Base-by-base conservation (phyloP, 1,140 invertebrate genomes). In the Lineus longissimus region DNA sequence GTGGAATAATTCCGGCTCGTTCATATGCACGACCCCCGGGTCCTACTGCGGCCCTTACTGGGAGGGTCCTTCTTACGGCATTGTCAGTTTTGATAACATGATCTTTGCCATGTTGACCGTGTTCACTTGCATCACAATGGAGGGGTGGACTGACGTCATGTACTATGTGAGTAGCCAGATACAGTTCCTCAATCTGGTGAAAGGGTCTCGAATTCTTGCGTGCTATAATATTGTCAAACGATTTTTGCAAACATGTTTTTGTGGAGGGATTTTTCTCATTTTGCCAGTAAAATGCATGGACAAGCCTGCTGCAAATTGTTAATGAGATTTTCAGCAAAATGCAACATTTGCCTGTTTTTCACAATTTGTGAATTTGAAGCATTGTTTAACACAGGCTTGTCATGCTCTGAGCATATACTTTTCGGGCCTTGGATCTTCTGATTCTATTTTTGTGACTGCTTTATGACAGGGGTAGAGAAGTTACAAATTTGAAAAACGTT, bases 21-120 rank as follows among this genome's bases (percentile, higher is more conserved):
- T 23, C n/a, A 22, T 27, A 4, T 54, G n/a, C 19, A 13, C 30
- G 11, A 25, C 25, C 11, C 11, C 22, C 19, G 30, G 55, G 11
- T 25, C 19, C 22, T 55, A 30, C 6, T 19, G n/a, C 11, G 19
- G 7, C 30, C 58, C 19, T n/a, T 22, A 40, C 25, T 96, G 92
- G 92, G 87, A 88, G 61, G 95, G 95, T 31, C 95, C 95, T 43
- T 95, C 97, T 81, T 87, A 85, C 71, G 95, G 95, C 54, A 97
- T 97, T 71, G 97, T 94, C 33, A 97, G 96, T 83, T 98, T 97
- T 75, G 95, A 98, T 80, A 98, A 98, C 83, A 96, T 98, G 79
- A 94, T 94, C 63, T 85, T 97, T 25, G 91, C 95, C 59, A 98
- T 98, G 95, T 86, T 97, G 65, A 98, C 95, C 2, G 95, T 98